These are phyloP conservation scores for Cochlearius cochlearius DNA, from an alignment of 2,113 vertebrate species.

Conservation along the genomic window DNA sequence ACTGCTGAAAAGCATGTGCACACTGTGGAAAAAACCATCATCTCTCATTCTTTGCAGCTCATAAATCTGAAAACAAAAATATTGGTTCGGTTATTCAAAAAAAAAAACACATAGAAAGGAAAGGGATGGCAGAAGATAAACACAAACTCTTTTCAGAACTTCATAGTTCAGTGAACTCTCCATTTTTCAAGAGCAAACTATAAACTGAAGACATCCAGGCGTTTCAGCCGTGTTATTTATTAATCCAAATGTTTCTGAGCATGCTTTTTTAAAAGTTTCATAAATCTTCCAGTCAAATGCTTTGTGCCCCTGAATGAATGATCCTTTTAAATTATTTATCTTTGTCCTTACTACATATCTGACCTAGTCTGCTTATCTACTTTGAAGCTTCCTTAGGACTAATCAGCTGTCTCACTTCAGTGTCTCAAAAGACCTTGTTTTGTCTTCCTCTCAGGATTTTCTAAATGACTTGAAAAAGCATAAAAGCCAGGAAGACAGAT, in stretches of 20 bases:
- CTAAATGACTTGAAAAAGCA: not conserved
- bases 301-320: not conserved
- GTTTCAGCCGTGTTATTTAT: not conserved
- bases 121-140: not conserved
- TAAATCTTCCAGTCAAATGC: not conserved
- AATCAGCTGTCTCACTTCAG: conserved; percentile 36
- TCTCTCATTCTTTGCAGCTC: not conserved
- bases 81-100: not conserved
- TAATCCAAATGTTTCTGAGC: conserved; percentile 10
- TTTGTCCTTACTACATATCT: not conserved
- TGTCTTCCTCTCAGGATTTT: not conserved
- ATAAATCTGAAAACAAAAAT: not conserved
- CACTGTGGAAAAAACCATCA: not conserved
- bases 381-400: conserved; percentile 32
- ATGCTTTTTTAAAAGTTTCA: not conserved
- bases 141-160: not conserved
- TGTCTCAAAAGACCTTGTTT: conserved; percentile 21
- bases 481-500: conserved; percentile 35
- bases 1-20: not conserved
- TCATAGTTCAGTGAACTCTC: not conserved
- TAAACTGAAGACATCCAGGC: not conserved
- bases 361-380: conserved; percentile 4
- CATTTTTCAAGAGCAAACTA: conserved; percentile 1
- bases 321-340: conserved; percentile 18
- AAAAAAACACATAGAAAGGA: not conserved